Conservation (phyloP, 2,888 invertebrate genomes). For the Mesochorus sp. region DNA sequence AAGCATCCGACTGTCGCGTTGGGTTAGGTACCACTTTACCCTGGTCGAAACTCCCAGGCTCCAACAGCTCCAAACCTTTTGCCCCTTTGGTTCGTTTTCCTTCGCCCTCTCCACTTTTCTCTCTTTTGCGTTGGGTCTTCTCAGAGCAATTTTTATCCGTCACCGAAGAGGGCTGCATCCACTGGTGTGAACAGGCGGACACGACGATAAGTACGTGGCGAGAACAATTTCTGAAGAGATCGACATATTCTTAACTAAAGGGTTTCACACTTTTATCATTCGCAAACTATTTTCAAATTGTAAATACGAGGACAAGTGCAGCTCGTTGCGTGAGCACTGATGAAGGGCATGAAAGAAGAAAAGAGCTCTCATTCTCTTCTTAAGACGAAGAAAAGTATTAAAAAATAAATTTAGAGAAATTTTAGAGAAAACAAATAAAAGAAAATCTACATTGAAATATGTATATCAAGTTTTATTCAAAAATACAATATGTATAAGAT, state of each 20-base stretch:
- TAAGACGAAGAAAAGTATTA: neutral
- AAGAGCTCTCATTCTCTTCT: too few relatives aligned
- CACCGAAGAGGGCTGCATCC: constrained; percentile 9
- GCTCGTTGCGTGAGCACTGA: too few relatives aligned
- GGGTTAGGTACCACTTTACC: constrained; percentile 62
- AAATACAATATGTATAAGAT: too few relatives aligned
- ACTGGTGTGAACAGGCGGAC: constrained; percentile 52
- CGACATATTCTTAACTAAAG: constrained; percentile 50
- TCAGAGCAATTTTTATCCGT: constrained; percentile 42
- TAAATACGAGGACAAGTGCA: constrained; percentile 2
- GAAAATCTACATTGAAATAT: too few relatives aligned
- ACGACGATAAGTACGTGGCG: constrained; percentile 49
- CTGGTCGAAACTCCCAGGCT: constrained; percentile 34
- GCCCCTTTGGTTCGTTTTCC: neutral
- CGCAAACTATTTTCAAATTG: constrained; percentile 21
- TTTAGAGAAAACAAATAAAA: neutral
- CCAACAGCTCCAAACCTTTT: constrained; percentile 27
- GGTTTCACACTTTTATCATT: constrained; percentile 40
- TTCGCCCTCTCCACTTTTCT: neutral
- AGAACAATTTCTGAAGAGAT: constrained; percentile 50
- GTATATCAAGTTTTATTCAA: too few relatives aligned
- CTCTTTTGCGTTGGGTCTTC: neutral
- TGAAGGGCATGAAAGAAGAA: too few relatives aligned
- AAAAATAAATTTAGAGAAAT: neutral
- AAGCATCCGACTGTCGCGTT: constrained; percentile 62